Evolutionary conservation across 2,888 invertebrate genomes (phyloP), one percentile per base, ranked within the genome.

Genomic region (Automeris io): DNA sequence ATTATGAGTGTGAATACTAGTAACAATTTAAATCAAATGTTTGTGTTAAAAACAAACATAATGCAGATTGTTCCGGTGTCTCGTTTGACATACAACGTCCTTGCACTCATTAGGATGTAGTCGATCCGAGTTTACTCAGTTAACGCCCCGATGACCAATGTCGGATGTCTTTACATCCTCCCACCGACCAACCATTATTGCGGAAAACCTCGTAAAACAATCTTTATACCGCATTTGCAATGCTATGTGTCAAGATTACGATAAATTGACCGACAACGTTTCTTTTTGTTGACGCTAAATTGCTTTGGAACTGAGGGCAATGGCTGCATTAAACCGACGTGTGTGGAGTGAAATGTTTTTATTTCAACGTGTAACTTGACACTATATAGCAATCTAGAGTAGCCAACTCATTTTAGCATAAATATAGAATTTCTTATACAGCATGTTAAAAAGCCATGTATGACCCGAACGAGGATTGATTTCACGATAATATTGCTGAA

Each of bases 71-170:
- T 52, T 56, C 61, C 55, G 53, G 47, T 24, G 25, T 19, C 12
- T 24, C 23, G 25, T 24, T 41, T 31, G 34, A 31, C 34, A 39
- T 57, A 51, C 44, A 36, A 37, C 54, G 70, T 71, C 75, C 77
- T 79, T 78, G 76, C 59, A 64, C 54, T 61, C 62, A 73, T 70
- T 64, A 79, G 81, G 80, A 82, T 70, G 74, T 77, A 48, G 63
- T 61, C 64, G 68, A 71, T 77, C 69, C 70, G 60, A 59, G 57
- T 63, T 65, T 57, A 69, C 62, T 45, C 51, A 47, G 57, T 67
- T 69, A 66, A 64, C 57, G 61, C 55, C 56, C 45, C 43, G 42
- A 42, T 52, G 52, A 61, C 47, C 44, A 49, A 45, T 50, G 51
- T 59, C 71, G 74, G 79, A 80, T 63, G 72, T 70, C 51, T 67